Evolutionary conservation across 2,113 vertebrate genomes (phyloP), one percentile per base, ranked within the genome.

Genomic region (Oophaga pumilio): DNA sequence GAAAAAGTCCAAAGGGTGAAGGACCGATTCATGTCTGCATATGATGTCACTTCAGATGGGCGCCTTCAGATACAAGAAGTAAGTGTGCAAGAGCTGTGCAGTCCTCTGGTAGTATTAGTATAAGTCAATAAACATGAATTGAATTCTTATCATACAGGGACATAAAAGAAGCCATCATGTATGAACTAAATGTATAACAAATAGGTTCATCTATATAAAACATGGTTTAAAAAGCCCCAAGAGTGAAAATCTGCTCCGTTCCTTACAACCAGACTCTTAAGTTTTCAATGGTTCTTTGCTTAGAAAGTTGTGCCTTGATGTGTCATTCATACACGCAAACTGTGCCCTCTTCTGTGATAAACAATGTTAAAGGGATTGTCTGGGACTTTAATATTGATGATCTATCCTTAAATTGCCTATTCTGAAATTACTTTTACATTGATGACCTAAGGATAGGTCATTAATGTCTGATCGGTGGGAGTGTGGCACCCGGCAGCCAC

Each of bases 51-150:
- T 0, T 79, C 95, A 64, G 97, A 97, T 3, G 96, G 96, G 59
- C 95, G 86, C 43, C 91, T 98, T 60, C 94, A 94, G 91, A 98
- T 99, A 89, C 95, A 98, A 82, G 96, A 99, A 96, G 98, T 99
- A 94, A 68, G 33, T 53, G 12, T n/a, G 10, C 1, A 60, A 26
- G 53, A 17, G 22, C 15, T 13, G 11, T 62, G 60, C 60, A 62
- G 18, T 62, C 13, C 13, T 62, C 14, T 2, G 6, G 18, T 62
- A 14, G 18, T 62, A 62, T 20, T 18, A 62, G 6, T 15, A 62
- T 62, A 62, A 17, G 13, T 20, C 14, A 13, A 56, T 1, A 56
- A 56, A 56, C 8, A 56, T 2, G 53, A 6, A 56, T 56, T 62
- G 5, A 11, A 22, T 10, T 62, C 8, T 62, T 20, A 62, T 17